phyloP scores from a whole-genome alignment of 2,113 vertebrate species.

The Montifringilla adamsi region DNA sequence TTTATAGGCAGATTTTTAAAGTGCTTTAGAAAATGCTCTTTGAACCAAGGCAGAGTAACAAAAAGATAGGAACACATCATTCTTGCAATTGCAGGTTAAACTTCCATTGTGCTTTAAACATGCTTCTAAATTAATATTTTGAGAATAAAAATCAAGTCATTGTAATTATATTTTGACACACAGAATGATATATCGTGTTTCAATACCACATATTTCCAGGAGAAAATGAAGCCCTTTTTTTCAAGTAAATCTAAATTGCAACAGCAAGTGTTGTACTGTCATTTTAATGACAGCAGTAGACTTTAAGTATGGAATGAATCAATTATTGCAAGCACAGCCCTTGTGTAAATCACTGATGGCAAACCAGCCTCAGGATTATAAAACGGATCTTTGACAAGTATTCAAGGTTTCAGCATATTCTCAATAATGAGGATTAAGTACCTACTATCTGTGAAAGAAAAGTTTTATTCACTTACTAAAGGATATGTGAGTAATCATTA shows the following conservation, averaged over 20 bases:
- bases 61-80: not conserved
- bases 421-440: conserved; percentile 74
- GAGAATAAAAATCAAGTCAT: conserved; percentile 13
- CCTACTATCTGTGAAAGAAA: conserved; percentile 66
- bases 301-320: conserved; percentile 74
- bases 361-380: conserved; percentile 71
- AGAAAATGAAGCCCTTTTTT: not conserved
- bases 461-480: conserved; percentile 73
- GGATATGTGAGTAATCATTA: conserved; percentile 68
- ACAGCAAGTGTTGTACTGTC: conserved; percentile 57
- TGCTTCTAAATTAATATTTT: conserved; percentile 17
- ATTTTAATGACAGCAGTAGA: conserved; percentile 69
- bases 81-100: not conserved
- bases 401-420: conserved; percentile 70
- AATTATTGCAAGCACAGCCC: conserved; percentile 70
- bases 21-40: not conserved
- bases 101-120: not conserved
- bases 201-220: not conserved
- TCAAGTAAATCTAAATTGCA: conserved; percentile 59
- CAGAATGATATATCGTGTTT: conserved; percentile 33
- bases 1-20: not conserved
- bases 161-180: conserved; percentile 52
- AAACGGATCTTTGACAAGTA: conserved; percentile 73
- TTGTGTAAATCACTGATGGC: conserved; percentile 64
- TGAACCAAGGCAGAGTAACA: not conserved